Percentiles rank a stretch among this genome's conserved stretches.
phyloP scores from a whole-genome alignment of 1,140 invertebrate genomes.

The Bombus consobrinus region DNA sequence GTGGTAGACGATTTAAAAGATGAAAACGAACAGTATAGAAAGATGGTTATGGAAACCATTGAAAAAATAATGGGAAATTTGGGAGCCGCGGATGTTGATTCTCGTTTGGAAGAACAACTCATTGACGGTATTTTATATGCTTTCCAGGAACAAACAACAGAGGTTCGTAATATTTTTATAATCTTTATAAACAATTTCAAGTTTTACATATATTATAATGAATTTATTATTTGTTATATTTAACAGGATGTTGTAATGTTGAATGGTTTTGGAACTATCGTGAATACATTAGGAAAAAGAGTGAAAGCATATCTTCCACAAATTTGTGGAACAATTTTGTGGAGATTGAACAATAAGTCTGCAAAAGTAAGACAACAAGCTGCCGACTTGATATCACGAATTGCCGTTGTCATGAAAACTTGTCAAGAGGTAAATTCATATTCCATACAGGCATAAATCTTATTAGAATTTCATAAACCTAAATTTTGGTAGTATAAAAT shows the following conservation, averaged over 20 bases:
- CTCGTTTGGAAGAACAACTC: slow-evolving; percentile 97
- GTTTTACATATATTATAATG: neutral
- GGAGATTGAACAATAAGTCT: slow-evolving; percentile 99
- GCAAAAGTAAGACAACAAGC: slow-evolving; percentile 99
- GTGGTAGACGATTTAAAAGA: slow-evolving; percentile 99
- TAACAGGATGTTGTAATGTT: slow-evolving; percentile 98
- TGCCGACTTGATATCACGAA: slow-evolving; percentile 98
- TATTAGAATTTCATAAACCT: too few species aligned
- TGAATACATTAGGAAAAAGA: slow-evolving; percentile 97
- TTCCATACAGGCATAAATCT: slow-evolving; percentile 3
- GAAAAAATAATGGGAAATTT: slow-evolving; percentile 99
- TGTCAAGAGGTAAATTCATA: slow-evolving; percentile 92
- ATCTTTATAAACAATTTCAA: slow-evolving; percentile 15
- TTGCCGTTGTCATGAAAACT: slow-evolving; percentile 99
- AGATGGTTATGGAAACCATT: slow-evolving; percentile 99
- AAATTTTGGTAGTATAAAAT: slow-evolving; percentile 11
- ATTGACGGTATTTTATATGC: slow-evolving; percentile 99
- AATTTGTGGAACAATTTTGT: slow-evolving; percentile 99
- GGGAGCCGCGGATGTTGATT: slow-evolving; percentile 99
- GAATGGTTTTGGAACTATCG: slow-evolving; percentile 99
- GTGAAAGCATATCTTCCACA: slow-evolving; percentile 99
- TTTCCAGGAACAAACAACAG: slow-evolving; percentile 99
- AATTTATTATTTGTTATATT: slow-evolving; percentile 53
- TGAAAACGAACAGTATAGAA: slow-evolving; percentile 99
- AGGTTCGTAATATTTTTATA: slow-evolving; percentile 84